Evolutionary conservation across 1,140 invertebrate genomes (phyloP).

Genomic region (Euborellia annulipes): DNA sequence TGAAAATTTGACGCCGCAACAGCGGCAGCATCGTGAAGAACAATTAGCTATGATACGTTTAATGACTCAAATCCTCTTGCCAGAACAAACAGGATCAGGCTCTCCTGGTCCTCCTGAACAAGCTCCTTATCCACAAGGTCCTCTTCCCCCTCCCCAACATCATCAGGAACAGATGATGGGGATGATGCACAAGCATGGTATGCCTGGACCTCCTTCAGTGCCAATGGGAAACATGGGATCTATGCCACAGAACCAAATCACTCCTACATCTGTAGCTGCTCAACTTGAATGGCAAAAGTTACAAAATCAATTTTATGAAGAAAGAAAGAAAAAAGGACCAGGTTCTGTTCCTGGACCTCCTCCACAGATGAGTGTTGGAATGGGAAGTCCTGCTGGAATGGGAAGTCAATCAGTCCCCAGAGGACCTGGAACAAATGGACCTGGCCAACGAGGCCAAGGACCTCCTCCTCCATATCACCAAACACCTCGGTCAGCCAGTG

Average conservation of each 20-base stretch:
- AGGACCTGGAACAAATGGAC: slow-evolving; percentile 10
- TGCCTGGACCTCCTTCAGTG: slow-evolving; percentile 8
- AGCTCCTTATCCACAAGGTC: slow-evolving; percentile 5
- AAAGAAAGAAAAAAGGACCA: slow-evolving; percentile 31
- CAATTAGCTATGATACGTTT: slow-evolving; percentile 79
- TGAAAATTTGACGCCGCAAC: slow-evolving; percentile 91
- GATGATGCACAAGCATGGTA: too few species aligned
- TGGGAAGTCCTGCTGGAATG: slow-evolving; percentile 16
- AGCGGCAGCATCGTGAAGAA: slow-evolving; percentile 82
- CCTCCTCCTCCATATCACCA: slow-evolving; percentile 76
- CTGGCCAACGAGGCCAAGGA: slow-evolving; percentile 26
- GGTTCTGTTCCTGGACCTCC: slow-evolving; percentile 20
- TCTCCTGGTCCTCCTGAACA: slow-evolving; percentile 13
- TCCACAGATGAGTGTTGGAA: slow-evolving; percentile 2
- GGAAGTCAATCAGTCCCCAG: slow-evolving; percentile 16
- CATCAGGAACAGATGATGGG: not conserved
- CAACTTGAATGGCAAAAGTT: slow-evolving; percentile 80
- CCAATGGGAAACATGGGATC: slow-evolving; percentile 16
- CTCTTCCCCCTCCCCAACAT: slow-evolving; percentile 1
- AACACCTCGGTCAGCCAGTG: slow-evolving; percentile 64
- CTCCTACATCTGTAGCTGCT: slow-evolving; percentile 23
- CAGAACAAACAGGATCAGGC: slow-evolving; percentile 41
- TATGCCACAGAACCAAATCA: slow-evolving; percentile 18
- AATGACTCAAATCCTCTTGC: slow-evolving; percentile 84
- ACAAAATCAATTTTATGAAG: slow-evolving; percentile 68